Base-by-base conservation (phyloP, 1,140 invertebrate genomes). In the Homarus americanus region DNA sequence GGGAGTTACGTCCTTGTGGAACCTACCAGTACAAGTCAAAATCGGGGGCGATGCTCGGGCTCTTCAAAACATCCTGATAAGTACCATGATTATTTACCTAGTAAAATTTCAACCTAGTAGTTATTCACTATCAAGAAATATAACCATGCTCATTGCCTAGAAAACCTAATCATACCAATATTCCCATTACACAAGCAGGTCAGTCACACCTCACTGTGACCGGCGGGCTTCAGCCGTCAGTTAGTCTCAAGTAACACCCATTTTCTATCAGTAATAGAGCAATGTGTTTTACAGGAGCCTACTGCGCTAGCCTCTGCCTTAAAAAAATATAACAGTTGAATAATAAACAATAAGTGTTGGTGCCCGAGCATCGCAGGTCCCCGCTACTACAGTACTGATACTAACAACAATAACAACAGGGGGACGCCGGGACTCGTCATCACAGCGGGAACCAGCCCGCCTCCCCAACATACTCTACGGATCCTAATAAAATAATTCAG, bases 1-100 rank as follows among this genome's bases (percentile, higher is more conserved):
- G 84, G 84, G 73, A 87, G 72, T 87, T 87, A 87, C 84, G 84
- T 87, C 84, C 84, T 87, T 87, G 84, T 87, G 72, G 73, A 78
- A 76, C 84, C 84, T 87, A 87, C 84, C 84, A 87, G 44, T 87
- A 87, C 58, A 78, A 41, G 34, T 87, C 73, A 87, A 78, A 53
- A 78, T 79, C 20, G 73, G 49, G 83, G 72, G 73, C 84, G 73
- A 87, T 87, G 84, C 72, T 87, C 84, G 44, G 84, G 72, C 17
- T 53, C 24, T 76, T 49, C 24, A 53, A 12, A 32, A 58, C 40
- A 38, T 66, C 58, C 58, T 58, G 38, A 12, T 38, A 58, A 58
- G 20, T 58, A 58, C 20, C 53, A 58, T 58, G 4, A 58, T 58
- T 24, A 20, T 58, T 58, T 1, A 24, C 4, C 20, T 20, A 58